Base-by-base conservation (phyloP, 2,797 vertebrate genomes). In the Sebastes alutus region DNA sequence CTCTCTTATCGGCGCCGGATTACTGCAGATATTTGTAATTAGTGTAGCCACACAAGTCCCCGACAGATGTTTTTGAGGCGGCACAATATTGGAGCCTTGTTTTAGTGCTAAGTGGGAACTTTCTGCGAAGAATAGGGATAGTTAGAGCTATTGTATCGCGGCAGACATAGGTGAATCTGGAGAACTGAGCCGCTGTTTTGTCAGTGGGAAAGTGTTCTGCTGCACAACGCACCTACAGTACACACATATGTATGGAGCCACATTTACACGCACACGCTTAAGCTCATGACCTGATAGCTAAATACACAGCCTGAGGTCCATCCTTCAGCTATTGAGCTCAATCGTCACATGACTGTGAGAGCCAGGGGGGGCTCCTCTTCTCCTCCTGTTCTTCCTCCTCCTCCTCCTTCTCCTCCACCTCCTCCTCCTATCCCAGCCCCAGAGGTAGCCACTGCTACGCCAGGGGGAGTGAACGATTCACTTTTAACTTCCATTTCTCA, bases 21-120 rank as follows among this genome's bases (percentile, higher is more conserved):
- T 96, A 95, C 94, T 90, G 92, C 89, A 92, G 92, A 95, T 96
- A 94, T 95, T 95, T 95, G 94, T 95, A 96, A 96, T 96, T 95
- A 95, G 95, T 93, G 93, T 94, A 95, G 91, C 92, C 93, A 94
- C 94, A 94, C 93, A 93, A 94, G 93, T 93, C 92, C 94, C 94
- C 85, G 70, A 92, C 93, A 94, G 94, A 94, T 95, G 94, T 94
- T 95, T 92, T 89, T 81, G 84, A 91, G 92, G 91, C 85, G 72
- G 88, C 91, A 93, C 92, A 93, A 93, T 92, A 91, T 95, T 92
- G 88, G 85, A 90, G 90, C 89, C 88, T 85, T 75, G 83, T 88
- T 94, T 92, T 81, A 88, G 73, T 80, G 75, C 91, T 93, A 93
- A 92, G 91, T 92, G 92, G 91, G 93, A 95, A 95, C 92, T 94